Conservation (phyloP, 2,888 invertebrate species). For the Mesoligia furuncula region DNA sequence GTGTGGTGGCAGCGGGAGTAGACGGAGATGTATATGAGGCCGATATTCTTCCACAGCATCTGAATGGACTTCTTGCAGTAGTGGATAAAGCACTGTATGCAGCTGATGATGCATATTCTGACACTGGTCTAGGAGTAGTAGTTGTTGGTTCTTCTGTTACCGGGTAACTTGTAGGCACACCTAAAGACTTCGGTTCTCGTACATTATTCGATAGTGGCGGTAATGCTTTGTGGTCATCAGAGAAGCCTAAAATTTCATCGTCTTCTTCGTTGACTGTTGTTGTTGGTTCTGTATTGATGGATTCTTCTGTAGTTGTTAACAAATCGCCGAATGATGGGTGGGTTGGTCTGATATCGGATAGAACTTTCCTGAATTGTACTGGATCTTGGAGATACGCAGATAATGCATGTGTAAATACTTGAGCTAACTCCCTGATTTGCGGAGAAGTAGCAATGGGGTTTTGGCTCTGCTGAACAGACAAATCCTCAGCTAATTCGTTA, state of each 20-base stretch:
- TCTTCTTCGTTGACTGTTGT: constrained; percentile 92
- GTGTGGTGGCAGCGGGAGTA: constrained; percentile 75
- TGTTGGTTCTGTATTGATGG: constrained; percentile 89
- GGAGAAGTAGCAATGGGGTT: constrained; percentile 91
- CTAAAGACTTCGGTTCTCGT: constrained; percentile 86
- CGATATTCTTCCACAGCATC: constrained; percentile 86
- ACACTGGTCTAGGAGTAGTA: constrained; percentile 71
- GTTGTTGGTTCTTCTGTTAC: constrained; percentile 71
- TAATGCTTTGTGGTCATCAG: constrained; percentile 90
- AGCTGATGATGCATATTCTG: constrained; percentile 71
- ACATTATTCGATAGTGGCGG: constrained; percentile 69
- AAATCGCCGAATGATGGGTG: constrained; percentile 92
- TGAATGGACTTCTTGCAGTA: constrained; percentile 80
- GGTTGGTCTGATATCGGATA: constrained; percentile 95
- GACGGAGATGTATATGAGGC: constrained; percentile 86
- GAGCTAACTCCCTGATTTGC: constrained; percentile 94
- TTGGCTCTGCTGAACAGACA: constrained; percentile 92
- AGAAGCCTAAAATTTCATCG: constrained; percentile 94
- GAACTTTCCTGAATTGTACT: constrained; percentile 93
- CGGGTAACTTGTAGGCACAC: constrained; percentile 76
- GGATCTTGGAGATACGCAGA: constrained; percentile 96
- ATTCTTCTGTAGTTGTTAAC: constrained; percentile 80
- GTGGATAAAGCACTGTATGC: constrained; percentile 71
- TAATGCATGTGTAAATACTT: constrained; percentile 95
- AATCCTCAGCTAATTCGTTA: constrained; percentile 88